Evolutionary conservation across 2,888 invertebrate species (phyloP), one percentile per base, ranked within the genome.

Genomic region (Apodemia hepburni): DNA sequence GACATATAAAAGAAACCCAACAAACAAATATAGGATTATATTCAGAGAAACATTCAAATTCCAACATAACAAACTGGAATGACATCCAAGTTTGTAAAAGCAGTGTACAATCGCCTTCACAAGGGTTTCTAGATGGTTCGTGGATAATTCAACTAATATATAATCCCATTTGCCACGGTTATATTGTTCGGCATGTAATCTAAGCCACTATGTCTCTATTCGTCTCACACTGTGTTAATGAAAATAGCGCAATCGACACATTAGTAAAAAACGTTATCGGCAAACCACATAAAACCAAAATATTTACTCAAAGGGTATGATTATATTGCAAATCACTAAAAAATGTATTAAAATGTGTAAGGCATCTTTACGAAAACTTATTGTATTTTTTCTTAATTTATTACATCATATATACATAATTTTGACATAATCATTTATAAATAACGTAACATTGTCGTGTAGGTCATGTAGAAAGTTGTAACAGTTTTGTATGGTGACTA

Each of bases 11-110:
- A 83, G 74, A 90, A 87, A 89, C 85, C 82, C 87, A 82, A 81
- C 79, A 85, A 89, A 90, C 90, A 90, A 90, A 90, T 89, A 89
- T 87, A 90, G 88, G 89, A 90, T 90, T 90, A 90, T 90, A 90
- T 90, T 90, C 84, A 89, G 81, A 84, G 87, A 87, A 89, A 90
- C 87, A 87, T 87, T 88, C 76, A 84, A 87, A 84, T 65, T 83
- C 85, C 86, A 86, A 85, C 83, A 82, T 76, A 78, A 79, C 81
- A 84, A 82, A 84, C 79, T 75, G 82, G 82, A 77, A 72, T 76
- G 75, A 42, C 70, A 68, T 74, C 82, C 81, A 80, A 75, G 69
- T 76, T 82, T 75, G 82, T 72, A 77, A 75, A 78, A 78, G 80
- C 77, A 73, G 80, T 76, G 75, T 75, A 80, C 79, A 78, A 73